phyloP scores from a whole-genome alignment of 2,888 invertebrate genomes.

The Drosophila multiciliata region DNA sequence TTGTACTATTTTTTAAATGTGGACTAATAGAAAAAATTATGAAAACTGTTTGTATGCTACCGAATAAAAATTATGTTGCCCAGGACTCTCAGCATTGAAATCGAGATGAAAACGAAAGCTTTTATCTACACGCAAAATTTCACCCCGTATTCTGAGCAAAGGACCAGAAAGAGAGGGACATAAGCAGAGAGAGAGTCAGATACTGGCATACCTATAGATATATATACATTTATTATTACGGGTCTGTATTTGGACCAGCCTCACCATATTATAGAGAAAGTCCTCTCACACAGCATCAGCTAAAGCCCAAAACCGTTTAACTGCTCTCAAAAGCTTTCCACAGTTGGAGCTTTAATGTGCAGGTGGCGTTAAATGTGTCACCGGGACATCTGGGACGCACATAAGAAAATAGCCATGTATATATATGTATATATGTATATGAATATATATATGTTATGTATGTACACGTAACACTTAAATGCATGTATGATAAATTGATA shows the following conservation, averaged over 20 bases:
- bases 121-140: slow-evolving; percentile 70
- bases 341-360: slow-evolving; percentile 48
- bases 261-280: slow-evolving; percentile 18
- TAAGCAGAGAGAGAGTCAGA: slow-evolving; percentile 41
- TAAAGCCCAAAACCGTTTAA: slow-evolving; percentile 54
- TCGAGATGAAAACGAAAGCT: slow-evolving; percentile 76
- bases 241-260: slow-evolving; percentile 21
- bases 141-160: slow-evolving; percentile 41
- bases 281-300: slow-evolving; percentile 60
- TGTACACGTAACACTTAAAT: not conserved
- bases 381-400: slow-evolving; percentile 62
- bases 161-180: slow-evolving; percentile 25
- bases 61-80: slow-evolving; percentile 79
- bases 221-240: slow-evolving; percentile 12
- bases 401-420: slow-evolving; percentile 4
- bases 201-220: slow-evolving; percentile 18
- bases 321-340: slow-evolving; percentile 57
- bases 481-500: slow-evolving; percentile 1
- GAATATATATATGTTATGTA: not conserved
- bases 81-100: slow-evolving; percentile 77
- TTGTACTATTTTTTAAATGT: slow-evolving; percentile 50
- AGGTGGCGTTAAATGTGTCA: slow-evolving; percentile 72
- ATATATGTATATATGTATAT: slow-evolving; percentile 7
- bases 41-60: slow-evolving; percentile 78
- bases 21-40: slow-evolving; percentile 66